Evolutionary conservation across 2,113 vertebrate genomes (phyloP), one percentile per base, ranked within the genome.

Genomic region (Chlorodrepanis virens): DNA sequence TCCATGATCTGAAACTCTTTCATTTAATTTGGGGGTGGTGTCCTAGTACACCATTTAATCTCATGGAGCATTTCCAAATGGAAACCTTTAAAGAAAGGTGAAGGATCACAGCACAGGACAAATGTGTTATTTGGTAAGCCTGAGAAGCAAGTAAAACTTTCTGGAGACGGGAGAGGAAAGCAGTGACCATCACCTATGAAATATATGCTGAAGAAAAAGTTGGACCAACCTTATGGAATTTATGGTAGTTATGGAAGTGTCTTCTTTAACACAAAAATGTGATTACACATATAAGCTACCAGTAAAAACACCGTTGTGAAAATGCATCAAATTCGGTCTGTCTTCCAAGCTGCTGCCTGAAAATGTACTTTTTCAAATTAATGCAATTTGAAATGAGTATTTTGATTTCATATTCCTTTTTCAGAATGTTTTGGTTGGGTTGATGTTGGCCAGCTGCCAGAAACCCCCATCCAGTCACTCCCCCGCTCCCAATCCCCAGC

Each of bases 401-500:
- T 88, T 64, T 63, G 23, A 72, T 86, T 88, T 72, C 11, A 7
- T 53, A 65, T 19, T 82, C 35, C 12, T 61, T 93, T 65, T 44
- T 69, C 22, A 56, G 13, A n/a, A 5, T 39, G 5, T 17, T 42
- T 74, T 10, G 21, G 5, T 37, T 23, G 13, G 10, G 5, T 12
- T 81, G n/a, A 65, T 8, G 7, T 61, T 2, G 2, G 31, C 9
- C 31, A 60, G 37, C 14, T 49, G 14, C 16, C 20, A 39, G 11
- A 45, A 16, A 54, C 3, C 27, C 14, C 13, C 16, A 31, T 11
- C 5, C 23, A n/a, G 11, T 6, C 19, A 11, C 3, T 60, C 8
- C 11, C 35, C 59, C 0, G 0, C 9, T 83, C 27, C 11, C 2
- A 61, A 16, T 19, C 29, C 28, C 56, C 40, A 69, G 4, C 2